These are phyloP conservation scores for Eretmocerus hayati DNA, from an alignment of 2,888 invertebrate genomes.

Conservation along the genomic window DNA sequence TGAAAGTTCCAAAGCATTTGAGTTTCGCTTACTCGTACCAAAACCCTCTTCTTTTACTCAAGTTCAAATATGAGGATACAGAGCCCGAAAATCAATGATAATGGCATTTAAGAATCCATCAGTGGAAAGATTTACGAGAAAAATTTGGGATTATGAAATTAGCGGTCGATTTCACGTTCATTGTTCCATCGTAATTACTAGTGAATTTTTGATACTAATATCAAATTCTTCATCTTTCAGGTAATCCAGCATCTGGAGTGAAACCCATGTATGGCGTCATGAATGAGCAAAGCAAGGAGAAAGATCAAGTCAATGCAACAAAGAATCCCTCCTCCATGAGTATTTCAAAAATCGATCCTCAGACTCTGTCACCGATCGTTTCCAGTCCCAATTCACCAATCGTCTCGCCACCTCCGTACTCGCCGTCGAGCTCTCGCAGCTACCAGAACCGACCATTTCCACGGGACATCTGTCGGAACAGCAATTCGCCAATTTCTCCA, in stretches of 20 bases:
- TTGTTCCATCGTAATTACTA: background rate
- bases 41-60: too few relatives aligned
- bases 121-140: too few relatives aligned
- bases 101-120: too few relatives aligned
- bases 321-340: constrained; percentile 28
- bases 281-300: constrained; percentile 36
- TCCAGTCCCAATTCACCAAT: constrained; percentile 37
- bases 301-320: constrained; percentile 25
- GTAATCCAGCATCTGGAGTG: constrained; percentile 55
- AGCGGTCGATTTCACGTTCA: background rate
- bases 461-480: constrained; percentile 35
- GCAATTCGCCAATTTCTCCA: constrained; percentile 38
- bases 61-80: too few relatives aligned
- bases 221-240: too few relatives aligned
- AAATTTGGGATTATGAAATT: too few relatives aligned
- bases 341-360: constrained; percentile 54
- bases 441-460: constrained; percentile 38
- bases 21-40: too few relatives aligned
- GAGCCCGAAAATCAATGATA: too few relatives aligned
- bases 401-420: constrained; percentile 40
- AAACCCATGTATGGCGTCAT: constrained; percentile 55
- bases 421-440: constrained; percentile 36
- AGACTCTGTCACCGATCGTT: constrained; percentile 52
- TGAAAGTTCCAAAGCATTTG: too few relatives aligned
- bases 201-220: too few relatives aligned